Evolutionary conservation across 2,888 invertebrate species (phyloP), one percentile per base, ranked within the genome.

Genomic region (Noctua janthe): DNA sequence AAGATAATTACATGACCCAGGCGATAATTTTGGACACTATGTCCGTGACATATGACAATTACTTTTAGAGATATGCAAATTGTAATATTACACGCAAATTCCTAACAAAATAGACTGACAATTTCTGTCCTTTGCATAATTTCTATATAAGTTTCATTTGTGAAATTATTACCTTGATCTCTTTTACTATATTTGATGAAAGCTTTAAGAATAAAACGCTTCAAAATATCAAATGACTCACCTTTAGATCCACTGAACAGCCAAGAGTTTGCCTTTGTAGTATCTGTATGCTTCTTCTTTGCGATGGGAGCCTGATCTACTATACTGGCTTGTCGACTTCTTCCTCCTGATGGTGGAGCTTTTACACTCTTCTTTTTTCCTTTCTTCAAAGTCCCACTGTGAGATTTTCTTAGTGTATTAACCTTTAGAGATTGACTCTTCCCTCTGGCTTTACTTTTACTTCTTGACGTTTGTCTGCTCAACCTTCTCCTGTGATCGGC

Each of bases 391-490:
- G 97, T 97, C 2, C 97, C 97, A 66, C 97, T 97, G 74, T 97
- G 97, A 47, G 96, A 95, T 86, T 97, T 97, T 67, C 97, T 93
- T 29, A 97, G 81, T 0, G 97, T 97, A 75, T 96, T 97, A 11
- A 97, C 94, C 92, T 96, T 97, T 1, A 97, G 92, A 3, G 95
- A 93, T 85, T 97, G 97, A 87, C 97, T 97, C 86, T 97, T 97
- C 1, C 97, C 97, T 85, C 97, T 91, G 5, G 90, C 96, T 91
- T 97, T 97, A 80, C 97, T 97, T 89, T 97, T 97, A 89, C 96
- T 95, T 87, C 97, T 95, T 59, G 97, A 97, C 43, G 97, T 95
- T 81, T 97, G 97, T 81, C 97, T 92, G 81, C 97, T 97, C 13
- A 97, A 90, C 85, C 97, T 93, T 85, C 97, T 93, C 83, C 96